Base-by-base conservation (phyloP, 2,797 vertebrate genomes). In the Ispidina lecontei region DNA sequence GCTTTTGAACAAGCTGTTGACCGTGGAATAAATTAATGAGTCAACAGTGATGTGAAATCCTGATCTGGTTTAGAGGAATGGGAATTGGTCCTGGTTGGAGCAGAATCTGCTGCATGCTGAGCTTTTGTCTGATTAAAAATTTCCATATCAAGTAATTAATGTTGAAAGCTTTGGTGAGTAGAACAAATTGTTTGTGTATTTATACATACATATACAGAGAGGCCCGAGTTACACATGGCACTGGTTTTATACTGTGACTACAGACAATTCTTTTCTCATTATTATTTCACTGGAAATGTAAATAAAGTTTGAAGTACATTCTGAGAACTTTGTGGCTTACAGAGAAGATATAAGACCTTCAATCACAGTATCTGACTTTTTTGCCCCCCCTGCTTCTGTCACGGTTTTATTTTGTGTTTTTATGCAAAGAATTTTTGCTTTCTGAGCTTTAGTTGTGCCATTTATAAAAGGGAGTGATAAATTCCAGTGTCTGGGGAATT, bases 251-350 rank as follows among this genome's bases (percentile, higher is more conserved):
- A 11, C 14, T 26, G 4, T 64, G 69, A 41, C 58, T 51, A 47
- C 69, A 85, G 55, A 75, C 22, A 4, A 26, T 72, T 51, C 43
- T 52, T 84, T 29, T 46, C 9, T 52, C 26, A 26, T 29, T 65
- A 4, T 22, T 14, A 28, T 23, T 5, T 60, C 10, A 39, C 60
- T 89, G 78, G 64, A 82, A 90, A 63, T 26, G 52, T 25, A 91
- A 89, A 84, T 84, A 68, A 89, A 89, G 39, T 82, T 65, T 64
- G 33, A 76, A 95, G 19, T 70, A 31, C 35, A 35, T 84, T 44
- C 60, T 87, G 81, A 58, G 64, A 71, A 23, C 71, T 73, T 54
- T 67, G 51, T 80, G 65, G 14, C 23, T 89, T 82, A 26, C 9
- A 58, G 49, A 28, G 1, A 7, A 67, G 29, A 65, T 75, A 13